These are phyloP conservation scores for Sebastes diaconus DNA, from an alignment of 2,797 vertebrate species.

Conservation along the genomic window DNA sequence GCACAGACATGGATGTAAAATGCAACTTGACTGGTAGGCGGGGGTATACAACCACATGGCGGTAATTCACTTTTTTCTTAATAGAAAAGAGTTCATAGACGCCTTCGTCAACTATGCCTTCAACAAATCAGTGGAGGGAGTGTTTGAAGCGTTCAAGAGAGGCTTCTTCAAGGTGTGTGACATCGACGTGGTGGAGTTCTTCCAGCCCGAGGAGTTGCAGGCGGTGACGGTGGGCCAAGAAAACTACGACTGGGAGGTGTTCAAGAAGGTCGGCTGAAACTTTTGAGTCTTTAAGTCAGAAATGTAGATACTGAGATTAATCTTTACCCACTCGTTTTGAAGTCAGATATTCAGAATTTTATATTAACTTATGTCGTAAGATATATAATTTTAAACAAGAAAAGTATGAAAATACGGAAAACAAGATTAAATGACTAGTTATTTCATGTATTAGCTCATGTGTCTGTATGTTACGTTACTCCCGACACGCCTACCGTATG, in stretches of 20 bases:
- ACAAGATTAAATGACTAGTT: background rate
- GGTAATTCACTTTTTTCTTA: background rate
- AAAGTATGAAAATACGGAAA: background rate
- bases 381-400: background rate
- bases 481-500: too few species aligned
- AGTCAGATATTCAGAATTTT: background rate
- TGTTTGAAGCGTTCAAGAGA: slow-evolving; percentile 88
- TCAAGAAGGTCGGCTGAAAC: slow-evolving; percentile 86
- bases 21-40: background rate
- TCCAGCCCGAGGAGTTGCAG: slow-evolving; percentile 93
- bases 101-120: slow-evolving; percentile 89
- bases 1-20: background rate
- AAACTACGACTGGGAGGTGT: slow-evolving; percentile 91
- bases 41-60: background rate
- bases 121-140: slow-evolving; percentile 88
- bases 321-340: background rate
- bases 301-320: background rate
- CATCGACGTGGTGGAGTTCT: slow-evolving; percentile 88
- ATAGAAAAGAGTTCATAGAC: slow-evolving; percentile 87
- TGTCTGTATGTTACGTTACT: background rate
- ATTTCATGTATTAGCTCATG: background rate
- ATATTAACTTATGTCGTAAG: background rate
- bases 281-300: background rate
- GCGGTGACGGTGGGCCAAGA: slow-evolving; percentile 92
- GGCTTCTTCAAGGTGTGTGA: slow-evolving; percentile 96